Evolutionary conservation across 2,113 vertebrate genomes (phyloP).

Genomic region (Brachyistius frenatus): DNA sequence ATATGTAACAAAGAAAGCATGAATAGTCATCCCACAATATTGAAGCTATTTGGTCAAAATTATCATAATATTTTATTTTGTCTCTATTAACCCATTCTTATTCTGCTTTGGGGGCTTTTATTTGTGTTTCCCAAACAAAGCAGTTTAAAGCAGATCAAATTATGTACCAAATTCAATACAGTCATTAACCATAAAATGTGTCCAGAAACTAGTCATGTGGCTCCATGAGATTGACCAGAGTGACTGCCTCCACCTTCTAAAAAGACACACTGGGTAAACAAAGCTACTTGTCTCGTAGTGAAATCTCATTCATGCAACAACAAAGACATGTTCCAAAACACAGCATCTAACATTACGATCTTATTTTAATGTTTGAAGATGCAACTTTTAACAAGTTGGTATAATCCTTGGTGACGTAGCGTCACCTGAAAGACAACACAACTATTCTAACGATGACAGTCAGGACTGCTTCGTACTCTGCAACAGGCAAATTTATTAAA

Average conservation of each 20-base stretch:
- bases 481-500: slow-evolving; percentile 46
- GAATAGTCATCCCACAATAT: too few relatives aligned
- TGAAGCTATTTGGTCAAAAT: too few relatives aligned
- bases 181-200: not conserved
- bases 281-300: not conserved
- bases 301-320: not conserved
- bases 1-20: too few relatives aligned
- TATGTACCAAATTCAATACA: not conserved
- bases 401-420: not conserved
- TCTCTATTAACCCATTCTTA: too few relatives aligned
- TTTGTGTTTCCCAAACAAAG: not conserved
- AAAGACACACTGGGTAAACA: not conserved
- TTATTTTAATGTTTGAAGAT: not conserved
- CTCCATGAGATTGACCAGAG: not conserved
- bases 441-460: slow-evolving; percentile 41
- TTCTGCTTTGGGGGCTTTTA: not conserved
- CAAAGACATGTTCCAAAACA: not conserved
- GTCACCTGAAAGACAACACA: slow-evolving; percentile 22
- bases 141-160: slow-evolving; percentile 2
- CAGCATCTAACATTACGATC: not conserved
- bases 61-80: not conserved
- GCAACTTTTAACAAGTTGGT: not conserved
- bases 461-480: slow-evolving; percentile 30
- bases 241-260: not conserved
- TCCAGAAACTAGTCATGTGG: not conserved